Evolutionary conservation across 1,140 invertebrate species (phyloP), one percentile per base, ranked within the genome.

Genomic region (Druon quercuslanigerum): DNA sequence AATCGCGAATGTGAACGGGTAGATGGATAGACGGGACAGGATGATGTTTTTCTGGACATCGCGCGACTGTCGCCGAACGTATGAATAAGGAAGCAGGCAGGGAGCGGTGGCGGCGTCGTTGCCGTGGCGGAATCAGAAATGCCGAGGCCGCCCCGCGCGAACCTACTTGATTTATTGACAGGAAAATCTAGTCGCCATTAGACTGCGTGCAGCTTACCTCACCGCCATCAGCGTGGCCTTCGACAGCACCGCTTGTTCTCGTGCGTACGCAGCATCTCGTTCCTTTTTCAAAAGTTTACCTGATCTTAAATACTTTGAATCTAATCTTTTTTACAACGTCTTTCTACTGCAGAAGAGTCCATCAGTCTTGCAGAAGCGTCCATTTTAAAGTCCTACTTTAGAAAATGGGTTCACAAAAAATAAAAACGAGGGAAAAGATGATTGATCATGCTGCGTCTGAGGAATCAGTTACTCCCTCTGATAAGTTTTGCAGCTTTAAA

Each of bases 101-200:
- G 40, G 9, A 46, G 8, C 82, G 79, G 79, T 82, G 74, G 79
- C 83, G 57, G 19, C 57, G 25, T 46, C 40, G 57, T 66, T 81
- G 79, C 80, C 80, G 81, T 82, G 82, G 81, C 83, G 4, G 25
- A 33, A 33, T 33, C 25, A 85, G 84, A 85, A 85, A 85, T 85
- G 80, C 84, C 80, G 82, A 85, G 83, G 82, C 72, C 82, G 78
- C 77, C 75, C 78, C 79, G 79, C 79, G 79, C 75, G 74, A 78
- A 83, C 80, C 83, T 66, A 76, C 81, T 90, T 91, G 90, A 91
- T 91, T 91, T 91, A 91, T 91, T 90, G 90, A 91, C 90, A 91
- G 88, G 90, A 91, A 91, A 91, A 91, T 91, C 90, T 90, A 91
- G 89, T 91, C 89, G 83, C 74, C 78, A 82, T 81, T 81, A 83